Percentiles rank a stretch among this genome's conserved stretches.
These are phyloP conservation scores for Baccha elongata DNA, from an alignment of 2,888 invertebrate species.

Conservation along the genomic window DNA sequence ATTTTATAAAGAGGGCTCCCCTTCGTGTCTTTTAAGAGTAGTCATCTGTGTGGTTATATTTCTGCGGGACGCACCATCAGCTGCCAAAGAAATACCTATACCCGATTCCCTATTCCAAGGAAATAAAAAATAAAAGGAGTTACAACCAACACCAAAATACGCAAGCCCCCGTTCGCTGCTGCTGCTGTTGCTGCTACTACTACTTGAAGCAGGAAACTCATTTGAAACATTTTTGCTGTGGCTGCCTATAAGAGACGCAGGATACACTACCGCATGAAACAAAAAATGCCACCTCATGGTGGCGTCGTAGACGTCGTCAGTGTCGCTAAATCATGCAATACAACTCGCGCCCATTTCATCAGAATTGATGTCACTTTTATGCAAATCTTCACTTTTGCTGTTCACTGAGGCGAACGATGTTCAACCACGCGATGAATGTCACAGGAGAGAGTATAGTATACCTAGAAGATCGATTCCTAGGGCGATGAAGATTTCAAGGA, in stretches of 20 bases:
- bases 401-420: slow-evolving; percentile 68
- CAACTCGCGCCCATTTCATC: slow-evolving; percentile 69
- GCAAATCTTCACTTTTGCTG: slow-evolving; percentile 73
- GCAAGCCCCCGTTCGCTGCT: background rate
- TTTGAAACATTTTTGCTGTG: background rate
- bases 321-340: slow-evolving; percentile 66
- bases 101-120: background rate
- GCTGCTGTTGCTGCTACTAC: background rate
- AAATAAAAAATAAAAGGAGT: slow-evolving; percentile 51
- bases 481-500: slow-evolving; percentile 67
- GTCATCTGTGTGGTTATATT: slow-evolving; percentile 50
- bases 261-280: slow-evolving; percentile 1
- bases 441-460: slow-evolving; percentile 40
- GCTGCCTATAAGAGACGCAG: background rate
- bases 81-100: slow-evolving; percentile 17
- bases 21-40: slow-evolving; percentile 12
- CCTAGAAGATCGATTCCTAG: slow-evolving; percentile 56
- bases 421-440: slow-evolving; percentile 74
- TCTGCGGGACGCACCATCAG: slow-evolving; percentile 50
- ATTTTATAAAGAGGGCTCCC: slow-evolving; percentile 51
- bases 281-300: slow-evolving; percentile 33
- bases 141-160: slow-evolving; percentile 38
- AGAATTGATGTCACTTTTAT: slow-evolving; percentile 73
- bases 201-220: slow-evolving; percentile 11
- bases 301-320: slow-evolving; percentile 1